Conservation (phyloP, 2,797 vertebrate species). For the Bufotes viridis region DNA sequence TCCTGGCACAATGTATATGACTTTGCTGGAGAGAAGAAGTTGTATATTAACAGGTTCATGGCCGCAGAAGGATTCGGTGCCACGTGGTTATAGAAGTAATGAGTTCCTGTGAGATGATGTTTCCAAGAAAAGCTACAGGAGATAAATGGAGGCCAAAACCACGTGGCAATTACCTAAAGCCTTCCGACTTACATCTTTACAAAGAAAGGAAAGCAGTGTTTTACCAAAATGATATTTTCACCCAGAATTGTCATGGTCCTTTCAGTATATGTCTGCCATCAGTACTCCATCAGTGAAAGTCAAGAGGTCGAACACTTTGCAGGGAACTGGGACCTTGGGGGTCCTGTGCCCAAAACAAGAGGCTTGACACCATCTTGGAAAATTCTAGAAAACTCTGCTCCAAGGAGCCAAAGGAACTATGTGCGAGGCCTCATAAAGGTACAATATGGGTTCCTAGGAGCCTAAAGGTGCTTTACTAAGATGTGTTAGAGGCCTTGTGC, state of each 20-base stretch:
- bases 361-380: too few relatives aligned
- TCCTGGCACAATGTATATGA: neutral
- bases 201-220: neutral
- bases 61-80: neutral
- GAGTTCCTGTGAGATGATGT: neutral
- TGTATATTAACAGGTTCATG: neutral
- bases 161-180: neutral
- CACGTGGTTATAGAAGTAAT: neutral
- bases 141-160: neutral
- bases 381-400: too few relatives aligned
- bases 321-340: too few relatives aligned
- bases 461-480: too few relatives aligned
- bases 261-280: too few relatives aligned
- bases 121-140: neutral
- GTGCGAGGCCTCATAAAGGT: too few relatives aligned
- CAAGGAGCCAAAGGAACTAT: too few relatives aligned
- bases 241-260: neutral
- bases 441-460: too few relatives aligned
- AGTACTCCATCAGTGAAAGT: too few relatives aligned
- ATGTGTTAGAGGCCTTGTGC: too few relatives aligned
- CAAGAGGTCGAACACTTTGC: too few relatives aligned
- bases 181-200: neutral
- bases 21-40: neutral
- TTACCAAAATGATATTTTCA: neutral
- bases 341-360: too few relatives aligned